phyloP scores from a whole-genome alignment of 2,797 vertebrate genomes.

The Aselliscus stoliczkanus region DNA sequence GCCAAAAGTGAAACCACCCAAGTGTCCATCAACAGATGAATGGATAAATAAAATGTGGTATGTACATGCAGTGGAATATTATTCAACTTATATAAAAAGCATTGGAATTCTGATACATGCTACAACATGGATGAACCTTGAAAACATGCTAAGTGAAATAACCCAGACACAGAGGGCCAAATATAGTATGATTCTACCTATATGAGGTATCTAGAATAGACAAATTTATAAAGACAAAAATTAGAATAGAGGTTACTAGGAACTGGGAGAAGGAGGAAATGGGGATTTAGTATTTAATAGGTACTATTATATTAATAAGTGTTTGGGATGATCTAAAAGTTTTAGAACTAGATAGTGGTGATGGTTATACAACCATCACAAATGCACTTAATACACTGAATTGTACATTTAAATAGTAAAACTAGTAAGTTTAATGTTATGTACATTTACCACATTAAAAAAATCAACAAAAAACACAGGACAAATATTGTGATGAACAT shows the following conservation, averaged over 20 bases:
- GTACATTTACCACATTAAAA: neutral
- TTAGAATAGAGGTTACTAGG: neutral
- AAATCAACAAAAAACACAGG: neutral
- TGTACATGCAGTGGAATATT: neutral
- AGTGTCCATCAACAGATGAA: neutral
- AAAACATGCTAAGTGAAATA: conserved; percentile 6
- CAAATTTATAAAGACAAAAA: neutral
- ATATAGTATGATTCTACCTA: neutral
- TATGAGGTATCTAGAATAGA: neutral
- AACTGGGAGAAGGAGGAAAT: neutral
- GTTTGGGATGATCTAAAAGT: neutral
- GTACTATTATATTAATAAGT: no score
- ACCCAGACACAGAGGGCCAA: neutral
- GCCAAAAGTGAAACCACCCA: neutral
- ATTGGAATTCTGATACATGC: neutral
- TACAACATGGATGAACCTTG: neutral
- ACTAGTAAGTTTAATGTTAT: neutral
- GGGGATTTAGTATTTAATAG: neutral
- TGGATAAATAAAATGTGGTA: neutral
- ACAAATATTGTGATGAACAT: neutral
- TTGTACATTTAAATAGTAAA: neutral
- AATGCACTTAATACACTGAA: neutral
- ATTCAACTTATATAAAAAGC: neutral
- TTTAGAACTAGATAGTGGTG: neutral
- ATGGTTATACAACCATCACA: neutral